Evolutionary conservation across 1,140 invertebrate genomes (phyloP).

Genomic region (Drosophila yakuba): DNA sequence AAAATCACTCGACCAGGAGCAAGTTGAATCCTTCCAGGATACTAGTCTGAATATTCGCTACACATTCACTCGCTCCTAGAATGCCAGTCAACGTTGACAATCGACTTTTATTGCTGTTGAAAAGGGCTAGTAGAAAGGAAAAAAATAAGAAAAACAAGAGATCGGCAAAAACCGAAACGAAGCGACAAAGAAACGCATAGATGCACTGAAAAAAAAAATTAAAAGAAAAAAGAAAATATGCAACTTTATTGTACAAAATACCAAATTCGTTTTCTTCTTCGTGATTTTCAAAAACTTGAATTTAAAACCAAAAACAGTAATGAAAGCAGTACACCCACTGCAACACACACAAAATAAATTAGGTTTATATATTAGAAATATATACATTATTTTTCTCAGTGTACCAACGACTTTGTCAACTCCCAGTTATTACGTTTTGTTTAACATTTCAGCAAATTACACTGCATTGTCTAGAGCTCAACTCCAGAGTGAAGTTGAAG

Average conservation of each 20-base stretch:
- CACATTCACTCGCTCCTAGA: conserved; percentile 29
- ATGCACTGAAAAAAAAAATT: not conserved
- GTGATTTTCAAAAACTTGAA: too few species aligned
- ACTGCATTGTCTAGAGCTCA: conserved; percentile 64
- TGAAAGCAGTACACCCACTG: too few species aligned
- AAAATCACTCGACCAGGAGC: conserved; percentile 37
- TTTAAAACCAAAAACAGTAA: too few species aligned
- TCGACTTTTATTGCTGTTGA: conserved; percentile 78
- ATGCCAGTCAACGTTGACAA: conserved; percentile 68
- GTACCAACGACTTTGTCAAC: conserved; percentile 65
- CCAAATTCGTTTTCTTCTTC: too few species aligned
- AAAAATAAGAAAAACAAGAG: conserved; percentile 3
- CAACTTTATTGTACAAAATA: too few species aligned
- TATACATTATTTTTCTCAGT: not conserved
- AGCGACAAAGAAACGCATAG: conserved; percentile 6
- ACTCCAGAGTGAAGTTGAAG: conserved; percentile 29
- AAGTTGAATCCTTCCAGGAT: conserved; percentile 16
- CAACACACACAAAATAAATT: too few species aligned
- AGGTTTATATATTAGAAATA: not conserved
- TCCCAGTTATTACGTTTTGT: conserved; percentile 74
- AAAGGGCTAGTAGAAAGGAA: conserved; percentile 27
- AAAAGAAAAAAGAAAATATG: too few species aligned
- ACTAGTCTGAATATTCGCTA: conserved; percentile 39
- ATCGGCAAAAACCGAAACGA: conserved; percentile 1
- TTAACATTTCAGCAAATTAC: conserved; percentile 76